These are phyloP conservation scores for Diceros bicornis DNA, from an alignment of 2,797 vertebrate species.

Conservation along the genomic window DNA sequence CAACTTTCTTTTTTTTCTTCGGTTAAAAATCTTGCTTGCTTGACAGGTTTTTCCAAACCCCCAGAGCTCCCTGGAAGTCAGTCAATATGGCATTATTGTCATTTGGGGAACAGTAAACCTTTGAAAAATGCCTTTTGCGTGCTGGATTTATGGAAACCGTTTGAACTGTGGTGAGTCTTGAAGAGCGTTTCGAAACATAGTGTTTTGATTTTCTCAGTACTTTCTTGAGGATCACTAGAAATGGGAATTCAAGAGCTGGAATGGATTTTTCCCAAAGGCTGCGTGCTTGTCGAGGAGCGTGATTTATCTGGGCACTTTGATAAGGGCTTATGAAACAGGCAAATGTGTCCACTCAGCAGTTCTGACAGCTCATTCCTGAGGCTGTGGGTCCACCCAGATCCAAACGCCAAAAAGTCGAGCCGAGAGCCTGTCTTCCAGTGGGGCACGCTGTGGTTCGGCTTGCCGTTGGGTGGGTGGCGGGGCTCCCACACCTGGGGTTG, in stretches of 20 bases:
- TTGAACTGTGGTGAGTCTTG: slow-evolving; percentile 82
- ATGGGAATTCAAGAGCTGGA: slow-evolving; percentile 70
- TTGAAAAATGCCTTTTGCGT: slow-evolving; percentile 82
- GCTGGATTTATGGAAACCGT: slow-evolving; percentile 84
- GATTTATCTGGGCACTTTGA: neutral
- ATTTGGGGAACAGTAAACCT: slow-evolving; percentile 87
- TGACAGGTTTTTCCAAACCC: slow-evolving; percentile 81
- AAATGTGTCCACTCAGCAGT: neutral
- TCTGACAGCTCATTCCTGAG: neutral
- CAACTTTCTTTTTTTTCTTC: slow-evolving; percentile 71
- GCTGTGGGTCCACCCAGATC: neutral
- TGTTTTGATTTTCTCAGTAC: slow-evolving; percentile 86
- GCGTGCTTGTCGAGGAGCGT: neutral
- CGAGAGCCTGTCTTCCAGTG: neutral
- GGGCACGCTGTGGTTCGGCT: fast-evolving
- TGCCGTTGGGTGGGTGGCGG: fast-evolving
- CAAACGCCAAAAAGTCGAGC: neutral
- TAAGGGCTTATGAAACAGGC: neutral
- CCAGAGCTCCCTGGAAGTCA: slow-evolving; percentile 80
- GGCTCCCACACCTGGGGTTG: neutral
- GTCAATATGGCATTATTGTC: slow-evolving; percentile 84
- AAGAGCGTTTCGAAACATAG: slow-evolving; percentile 79
- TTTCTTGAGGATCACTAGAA: slow-evolving; percentile 82
- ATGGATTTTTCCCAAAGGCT: slow-evolving; percentile 57
- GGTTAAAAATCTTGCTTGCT: slow-evolving; percentile 80